Conservation (phyloP, 2,888 invertebrate genomes). For the Crematogaster levior region DNA sequence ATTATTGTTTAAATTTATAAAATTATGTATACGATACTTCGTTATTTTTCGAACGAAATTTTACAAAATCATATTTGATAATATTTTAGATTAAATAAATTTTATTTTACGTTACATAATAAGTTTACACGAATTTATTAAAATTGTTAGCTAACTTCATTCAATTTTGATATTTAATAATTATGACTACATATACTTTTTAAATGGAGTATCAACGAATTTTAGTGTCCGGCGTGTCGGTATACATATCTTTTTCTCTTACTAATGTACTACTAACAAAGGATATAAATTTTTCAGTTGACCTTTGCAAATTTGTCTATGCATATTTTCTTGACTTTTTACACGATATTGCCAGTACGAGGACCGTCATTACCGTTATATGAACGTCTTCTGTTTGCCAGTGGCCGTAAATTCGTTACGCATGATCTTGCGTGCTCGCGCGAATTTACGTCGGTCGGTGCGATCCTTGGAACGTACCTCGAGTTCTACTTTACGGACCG, state of each 20-base stretch:
- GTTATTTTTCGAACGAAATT: neutral
- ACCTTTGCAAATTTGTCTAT: neutral
- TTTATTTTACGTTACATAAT: neutral
- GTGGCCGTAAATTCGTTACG: conserved; percentile 46
- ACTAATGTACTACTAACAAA: neutral
- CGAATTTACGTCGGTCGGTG: conserved; percentile 29
- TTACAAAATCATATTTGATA: neutral
- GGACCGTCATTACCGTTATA: conserved; percentile 9
- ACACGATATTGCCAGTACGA: neutral
- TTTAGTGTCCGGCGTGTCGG: neutral
- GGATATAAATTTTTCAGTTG: neutral
- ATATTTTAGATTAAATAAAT: neutral
- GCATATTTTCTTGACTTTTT: neutral
- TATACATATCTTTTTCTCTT: neutral
- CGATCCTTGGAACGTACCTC: conserved; percentile 40
- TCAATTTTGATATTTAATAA: too few species aligned
- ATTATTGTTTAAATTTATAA: neutral
- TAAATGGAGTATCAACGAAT: neutral
- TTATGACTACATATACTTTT: too few species aligned
- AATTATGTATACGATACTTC: neutral
- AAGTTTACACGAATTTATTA: neutral
- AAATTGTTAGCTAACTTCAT: neutral
- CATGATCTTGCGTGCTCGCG: conserved; percentile 36
- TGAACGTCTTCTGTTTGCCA: conserved; percentile 26
- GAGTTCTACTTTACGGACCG: conserved; percentile 35